Evolutionary conservation across 2,113 vertebrate species (phyloP).

Genomic region (Lamprologus ornatipinnis): DNA sequence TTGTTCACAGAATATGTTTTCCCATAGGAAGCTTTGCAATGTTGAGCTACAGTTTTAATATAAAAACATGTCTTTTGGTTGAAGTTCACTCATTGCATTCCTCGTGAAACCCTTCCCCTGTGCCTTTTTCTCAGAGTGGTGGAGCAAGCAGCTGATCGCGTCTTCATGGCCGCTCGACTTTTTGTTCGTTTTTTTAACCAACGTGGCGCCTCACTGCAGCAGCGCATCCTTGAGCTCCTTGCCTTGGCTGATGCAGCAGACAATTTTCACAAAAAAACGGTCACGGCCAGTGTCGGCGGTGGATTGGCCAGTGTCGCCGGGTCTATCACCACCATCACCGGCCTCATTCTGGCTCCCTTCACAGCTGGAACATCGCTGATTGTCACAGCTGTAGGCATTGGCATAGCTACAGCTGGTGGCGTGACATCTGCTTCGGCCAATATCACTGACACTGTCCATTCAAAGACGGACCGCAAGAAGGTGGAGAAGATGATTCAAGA

Average conservation of each 20-base stretch:
- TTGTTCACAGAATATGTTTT: neutral
- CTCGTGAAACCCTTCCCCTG: neutral
- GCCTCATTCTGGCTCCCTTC: constrained; percentile 72
- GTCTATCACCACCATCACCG: constrained; percentile 73
- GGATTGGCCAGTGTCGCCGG: constrained; percentile 69
- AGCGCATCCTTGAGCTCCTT: constrained; percentile 59
- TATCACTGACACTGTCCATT: constrained; percentile 73
- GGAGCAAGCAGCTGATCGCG: constrained; percentile 65
- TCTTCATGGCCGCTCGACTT: constrained; percentile 69
- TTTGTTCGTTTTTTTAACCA: constrained; percentile 64
- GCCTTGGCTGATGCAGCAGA: constrained; percentile 61
- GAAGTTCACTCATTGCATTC: neutral
- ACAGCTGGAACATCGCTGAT: constrained; percentile 72
- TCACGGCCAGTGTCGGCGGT: constrained; percentile 64
- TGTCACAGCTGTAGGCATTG: constrained; percentile 72
- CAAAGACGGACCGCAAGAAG: constrained; percentile 69
- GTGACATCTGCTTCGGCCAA: constrained; percentile 71
- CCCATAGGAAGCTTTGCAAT: neutral
- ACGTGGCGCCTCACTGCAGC: constrained; percentile 49
- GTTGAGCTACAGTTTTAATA: neutral
- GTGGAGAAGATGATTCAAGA: constrained; percentile 73
- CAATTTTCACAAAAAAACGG: constrained; percentile 69
- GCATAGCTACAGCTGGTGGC: constrained; percentile 68
- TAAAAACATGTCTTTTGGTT: neutral
- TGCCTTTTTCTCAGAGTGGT: constrained; percentile 43